Evolutionary conservation across 92 coral and sea anemone species (phyloP), one percentile per base, ranked within the genome.

Genomic region (Chrysogorgia sp.): DNA sequence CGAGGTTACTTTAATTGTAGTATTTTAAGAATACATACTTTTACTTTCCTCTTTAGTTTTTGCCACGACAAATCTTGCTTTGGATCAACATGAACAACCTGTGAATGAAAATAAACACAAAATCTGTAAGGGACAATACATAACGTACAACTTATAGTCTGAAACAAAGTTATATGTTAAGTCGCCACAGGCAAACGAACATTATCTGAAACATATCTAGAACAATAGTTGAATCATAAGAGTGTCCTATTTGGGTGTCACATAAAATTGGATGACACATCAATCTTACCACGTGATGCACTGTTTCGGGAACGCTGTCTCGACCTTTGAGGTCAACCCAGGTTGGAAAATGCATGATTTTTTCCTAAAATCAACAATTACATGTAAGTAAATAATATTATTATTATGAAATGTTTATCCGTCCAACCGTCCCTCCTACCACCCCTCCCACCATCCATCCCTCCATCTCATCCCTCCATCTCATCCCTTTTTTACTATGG

Each of bases 321-420:
- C 90, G 94, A 22, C 98, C 98, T 72, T 94, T 94, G 31, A 94
- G 90, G 71, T 94, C 98, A 2, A 94, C 92, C 98, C 98, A 94
- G 19, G 97, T 94, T 25, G 98, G 98, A 72, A 94, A 94, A 77
- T 91, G 97, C 98, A 94, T 94, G 34, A 87, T 87, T 77, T 81
- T 93, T 32, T 94, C 94, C 98, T 93, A 64, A 30, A 45, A 68
- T 3, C 20, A 71, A 29, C 63, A 76, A 40, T n/a, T n/a, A n/a
- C n/a, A n/a, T n/a, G n/a, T n/a, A n/a, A n/a, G n/a, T n/a, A n/a
- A n/a, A n/a, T n/a, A n/a, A n/a, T n/a, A n/a, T n/a, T n/a, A n/a
- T n/a, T n/a, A n/a, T n/a, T n/a, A n/a, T n/a, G n/a, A n/a, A n/a
- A n/a, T n/a, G n/a, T n/a, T n/a, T n/a, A n/a, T n/a, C n/a, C n/a